Evolutionary conservation across 1,140 invertebrate genomes (phyloP).

Genomic region (Drosophila chauvacae): DNA sequence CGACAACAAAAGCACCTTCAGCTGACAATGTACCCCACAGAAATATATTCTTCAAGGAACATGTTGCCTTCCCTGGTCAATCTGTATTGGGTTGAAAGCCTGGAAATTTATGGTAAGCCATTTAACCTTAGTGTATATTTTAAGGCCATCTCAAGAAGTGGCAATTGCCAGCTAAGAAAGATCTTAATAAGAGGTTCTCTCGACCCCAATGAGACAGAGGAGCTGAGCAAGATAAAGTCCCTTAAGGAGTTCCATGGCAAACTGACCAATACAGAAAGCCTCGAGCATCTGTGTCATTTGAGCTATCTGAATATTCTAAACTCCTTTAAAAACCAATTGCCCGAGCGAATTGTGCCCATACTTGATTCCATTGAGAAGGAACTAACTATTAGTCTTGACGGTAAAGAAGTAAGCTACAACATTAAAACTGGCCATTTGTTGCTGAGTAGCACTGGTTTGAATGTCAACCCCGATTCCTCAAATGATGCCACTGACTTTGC

Average conservation of each 20-base stretch:
- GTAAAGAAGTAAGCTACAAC: too few relatives aligned
- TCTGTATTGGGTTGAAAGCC: background rate
- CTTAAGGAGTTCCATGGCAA: background rate
- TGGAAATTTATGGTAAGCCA: background rate
- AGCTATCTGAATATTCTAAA: background rate
- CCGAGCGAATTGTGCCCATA: too few relatives aligned
- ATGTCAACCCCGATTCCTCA: too few relatives aligned
- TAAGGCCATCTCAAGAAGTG: background rate
- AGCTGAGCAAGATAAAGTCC: constrained; percentile 1
- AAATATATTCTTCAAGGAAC: background rate
- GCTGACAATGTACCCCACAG: background rate
- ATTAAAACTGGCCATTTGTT: too few relatives aligned
- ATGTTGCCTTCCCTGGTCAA: background rate
- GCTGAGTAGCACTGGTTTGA: too few relatives aligned
- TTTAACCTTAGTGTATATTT: background rate
- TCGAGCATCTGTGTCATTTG: background rate
- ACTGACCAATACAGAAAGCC: background rate
- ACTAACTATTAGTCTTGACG: too few relatives aligned
- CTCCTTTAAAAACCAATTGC: background rate
- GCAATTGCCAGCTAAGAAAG: background rate
- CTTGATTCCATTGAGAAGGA: too few relatives aligned
- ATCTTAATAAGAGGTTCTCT: background rate
- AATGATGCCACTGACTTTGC: too few relatives aligned
- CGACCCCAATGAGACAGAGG: constrained; percentile 8
- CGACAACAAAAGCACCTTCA: background rate